Conservation (phyloP, 1,140 invertebrate species). For the Delia radicum region DNA sequence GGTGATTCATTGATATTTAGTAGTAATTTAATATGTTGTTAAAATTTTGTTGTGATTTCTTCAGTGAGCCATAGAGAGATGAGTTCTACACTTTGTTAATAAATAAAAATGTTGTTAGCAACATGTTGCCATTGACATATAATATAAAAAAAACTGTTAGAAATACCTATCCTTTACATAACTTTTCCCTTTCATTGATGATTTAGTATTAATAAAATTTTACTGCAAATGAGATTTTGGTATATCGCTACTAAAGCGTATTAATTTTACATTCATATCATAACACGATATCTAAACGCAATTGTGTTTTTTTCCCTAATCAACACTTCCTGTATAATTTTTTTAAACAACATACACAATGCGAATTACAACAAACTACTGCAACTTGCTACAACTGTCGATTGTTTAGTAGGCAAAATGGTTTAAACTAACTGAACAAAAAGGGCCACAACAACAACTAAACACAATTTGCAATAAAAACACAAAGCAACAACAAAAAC, state of each 20-base stretch:
- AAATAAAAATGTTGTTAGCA: no score
- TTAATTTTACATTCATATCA: no score
- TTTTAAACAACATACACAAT: background rate
- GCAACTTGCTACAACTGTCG: background rate
- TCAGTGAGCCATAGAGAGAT: no score
- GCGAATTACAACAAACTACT: background rate
- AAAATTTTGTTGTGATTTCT: no score
- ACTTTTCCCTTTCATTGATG: background rate
- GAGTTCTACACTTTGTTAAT: no score
- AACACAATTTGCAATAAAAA: background rate
- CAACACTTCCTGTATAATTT: background rate
- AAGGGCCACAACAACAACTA: background rate
- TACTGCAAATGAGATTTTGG: background rate
- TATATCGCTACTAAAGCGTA: background rate
- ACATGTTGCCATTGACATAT: background rate
- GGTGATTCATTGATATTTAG: no score
- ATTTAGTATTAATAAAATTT: background rate
- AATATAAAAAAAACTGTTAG: no score
- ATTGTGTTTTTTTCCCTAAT: background rate
- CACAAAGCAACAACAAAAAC: background rate
- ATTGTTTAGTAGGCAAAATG: no score
- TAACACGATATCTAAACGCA: background rate
- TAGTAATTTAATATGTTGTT: no score
- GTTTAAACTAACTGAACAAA: no score
- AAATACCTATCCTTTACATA: no score